Conservation (phyloP, 2,797 vertebrate genomes). For the Chloroceryle amazona region DNA sequence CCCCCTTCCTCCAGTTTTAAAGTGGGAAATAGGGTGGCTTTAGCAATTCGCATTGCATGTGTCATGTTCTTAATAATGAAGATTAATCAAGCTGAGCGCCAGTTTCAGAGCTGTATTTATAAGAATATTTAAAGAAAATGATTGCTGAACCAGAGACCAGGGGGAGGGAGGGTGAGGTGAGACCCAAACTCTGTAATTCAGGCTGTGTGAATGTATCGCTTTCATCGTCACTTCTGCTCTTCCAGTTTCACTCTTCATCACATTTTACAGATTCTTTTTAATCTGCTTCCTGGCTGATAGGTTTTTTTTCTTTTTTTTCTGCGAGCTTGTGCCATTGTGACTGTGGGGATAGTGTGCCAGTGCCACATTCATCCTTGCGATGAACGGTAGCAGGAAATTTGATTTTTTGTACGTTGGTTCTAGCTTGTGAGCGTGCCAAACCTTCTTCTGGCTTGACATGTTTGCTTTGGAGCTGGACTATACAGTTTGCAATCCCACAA, state of each 20-base stretch:
- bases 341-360: background rate
- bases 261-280: background rate
- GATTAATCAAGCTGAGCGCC: background rate
- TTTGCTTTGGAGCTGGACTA: background rate
- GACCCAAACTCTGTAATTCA: background rate
- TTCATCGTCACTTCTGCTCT: background rate
- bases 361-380: background rate
- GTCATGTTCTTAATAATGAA: background rate
- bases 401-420: background rate
- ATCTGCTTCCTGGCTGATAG: background rate
- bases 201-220: background rate
- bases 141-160: background rate
- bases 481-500: background rate
- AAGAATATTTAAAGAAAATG: background rate
- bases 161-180: rapidly evolving
- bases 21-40: background rate
- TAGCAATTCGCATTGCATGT: rapidly evolving
- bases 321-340: background rate
- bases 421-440: background rate
- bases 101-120: background rate
- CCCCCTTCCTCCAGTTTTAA: rapidly evolving
- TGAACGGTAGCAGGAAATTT: no score
- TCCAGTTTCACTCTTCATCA: conserved; percentile 4
- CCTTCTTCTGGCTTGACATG: background rate
- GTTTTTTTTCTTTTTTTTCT: background rate